Evolutionary conservation across 2,797 vertebrate species (phyloP), one percentile per base, ranked within the genome.

Genomic region (Acipenser transmontanus): DNA sequence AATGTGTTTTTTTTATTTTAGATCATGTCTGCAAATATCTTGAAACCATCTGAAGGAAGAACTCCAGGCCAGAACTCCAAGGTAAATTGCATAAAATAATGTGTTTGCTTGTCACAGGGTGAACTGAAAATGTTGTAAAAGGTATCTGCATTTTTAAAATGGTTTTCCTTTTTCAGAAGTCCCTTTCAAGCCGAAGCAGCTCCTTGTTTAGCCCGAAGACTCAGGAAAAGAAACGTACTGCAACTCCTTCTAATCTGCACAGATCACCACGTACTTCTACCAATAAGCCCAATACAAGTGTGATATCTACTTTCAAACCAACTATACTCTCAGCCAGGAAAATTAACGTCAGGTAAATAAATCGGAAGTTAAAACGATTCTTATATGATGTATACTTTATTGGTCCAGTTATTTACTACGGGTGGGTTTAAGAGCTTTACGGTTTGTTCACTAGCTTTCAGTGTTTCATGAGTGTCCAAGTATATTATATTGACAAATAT

Each of bases 331-430:
- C 93, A 13, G 85, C 89, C 34, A 83, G 89, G 67, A 95, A 93
- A 84, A 93, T 95, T 82, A 97, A 93, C 0, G 93, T 97, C 75
- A 91, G 93, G 97, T 97, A 34, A 34, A 34, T 34, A 34, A 34
- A 34, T 34, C 34, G 3, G 34, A 34, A 34, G 34, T 34, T 34
- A 34, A 34, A 34, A 34, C 34, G 2, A 34, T 34, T 34, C 2
- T 34, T 34, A 34, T 3, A 34, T 34, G 4, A 34, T 34, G 4
- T 34, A 34, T 34, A 34, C 34, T 34, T 34, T 34, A 34, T 4
- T 34, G 34, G 34, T 34, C 34, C 34, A 34, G 4, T 34, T 34
- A 34, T 34, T 34, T 34, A 4, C 34, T 3, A 34, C 0, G 34
- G 34, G 4, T 34, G 34, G 34, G 34, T 34, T 34, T 34, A 34